phyloP scores from a whole-genome alignment of 2,113 vertebrate species.

The Ceyx melanurus region DNA sequence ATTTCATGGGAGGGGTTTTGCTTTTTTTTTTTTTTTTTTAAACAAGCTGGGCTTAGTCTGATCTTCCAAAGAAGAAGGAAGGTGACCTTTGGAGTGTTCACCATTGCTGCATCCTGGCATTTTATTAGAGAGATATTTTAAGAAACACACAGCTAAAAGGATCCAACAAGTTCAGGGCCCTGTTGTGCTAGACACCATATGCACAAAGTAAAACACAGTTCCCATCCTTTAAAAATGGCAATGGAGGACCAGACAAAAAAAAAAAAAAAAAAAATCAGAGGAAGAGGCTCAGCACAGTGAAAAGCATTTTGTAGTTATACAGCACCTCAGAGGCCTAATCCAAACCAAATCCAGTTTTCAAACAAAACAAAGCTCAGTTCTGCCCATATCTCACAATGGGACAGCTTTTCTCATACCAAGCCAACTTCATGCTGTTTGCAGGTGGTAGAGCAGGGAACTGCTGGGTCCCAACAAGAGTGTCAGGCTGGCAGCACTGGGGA shows the following conservation, averaged over 20 bases:
- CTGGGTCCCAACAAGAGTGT: background rate
- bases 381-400: accelerated
- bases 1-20: background rate
- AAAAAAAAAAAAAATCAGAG: background rate
- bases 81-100: background rate
- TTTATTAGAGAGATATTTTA: background rate
- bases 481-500: background rate
- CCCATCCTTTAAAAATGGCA: background rate
- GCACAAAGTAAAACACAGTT: background rate
- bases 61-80: background rate
- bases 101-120: background rate
- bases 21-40: background rate
- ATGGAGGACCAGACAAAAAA: background rate
- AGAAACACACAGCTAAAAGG: background rate
- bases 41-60: background rate
- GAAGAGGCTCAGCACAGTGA: background rate
- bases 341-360: background rate
- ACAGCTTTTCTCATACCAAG: background rate
- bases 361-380: background rate
- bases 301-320: background rate
- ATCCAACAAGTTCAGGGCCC: background rate
- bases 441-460: background rate
- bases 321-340: background rate
- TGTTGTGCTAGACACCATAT: background rate
- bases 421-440: background rate